Percentiles rank a stretch among this genome's conserved stretches.
Conservation (phyloP, 2,797 vertebrate species). For the Urosaurus nigricauda region DNA sequence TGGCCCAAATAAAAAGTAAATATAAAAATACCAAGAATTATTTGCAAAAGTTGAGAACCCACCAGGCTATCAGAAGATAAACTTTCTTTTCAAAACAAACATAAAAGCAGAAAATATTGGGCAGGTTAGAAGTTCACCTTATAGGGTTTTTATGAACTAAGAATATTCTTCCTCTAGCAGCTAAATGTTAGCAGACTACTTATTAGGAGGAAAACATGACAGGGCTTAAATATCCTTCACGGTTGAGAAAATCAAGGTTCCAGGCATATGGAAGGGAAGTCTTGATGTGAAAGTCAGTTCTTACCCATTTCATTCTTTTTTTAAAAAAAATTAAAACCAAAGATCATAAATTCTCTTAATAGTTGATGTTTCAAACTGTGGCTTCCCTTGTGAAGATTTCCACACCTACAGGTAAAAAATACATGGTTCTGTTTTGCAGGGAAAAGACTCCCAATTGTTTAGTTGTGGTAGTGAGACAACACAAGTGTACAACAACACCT, state of each 20-base stretch:
- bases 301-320: not conserved
- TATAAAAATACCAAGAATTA: constrained; percentile 58
- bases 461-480: not conserved
- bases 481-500: constrained; percentile 7
- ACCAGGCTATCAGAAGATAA: not conserved
- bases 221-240: constrained; percentile 4
- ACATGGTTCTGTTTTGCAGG: accelerated
- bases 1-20: constrained; percentile 28
- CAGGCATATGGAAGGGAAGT: not conserved
- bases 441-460: constrained; percentile 28
- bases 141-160: constrained; percentile 48
- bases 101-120: constrained; percentile 26
- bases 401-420: not conserved
- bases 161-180: constrained; percentile 55
- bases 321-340: constrained; percentile 2
- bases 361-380: constrained; percentile 18
- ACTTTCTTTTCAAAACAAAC: constrained; percentile 7
- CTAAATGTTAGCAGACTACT: constrained; percentile 25
- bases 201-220: not conserved
- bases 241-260: constrained; percentile 25
- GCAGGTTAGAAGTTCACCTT: constrained; percentile 47
- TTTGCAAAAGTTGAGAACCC: constrained; percentile 60
- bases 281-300: constrained; percentile 29
- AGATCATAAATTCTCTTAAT: not conserved
- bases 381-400: constrained; percentile 35